Percentiles rank a stretch among this genome's conserved stretches.
Conservation (phyloP, 2,797 vertebrate species). For the Sternotherus odoratus region DNA sequence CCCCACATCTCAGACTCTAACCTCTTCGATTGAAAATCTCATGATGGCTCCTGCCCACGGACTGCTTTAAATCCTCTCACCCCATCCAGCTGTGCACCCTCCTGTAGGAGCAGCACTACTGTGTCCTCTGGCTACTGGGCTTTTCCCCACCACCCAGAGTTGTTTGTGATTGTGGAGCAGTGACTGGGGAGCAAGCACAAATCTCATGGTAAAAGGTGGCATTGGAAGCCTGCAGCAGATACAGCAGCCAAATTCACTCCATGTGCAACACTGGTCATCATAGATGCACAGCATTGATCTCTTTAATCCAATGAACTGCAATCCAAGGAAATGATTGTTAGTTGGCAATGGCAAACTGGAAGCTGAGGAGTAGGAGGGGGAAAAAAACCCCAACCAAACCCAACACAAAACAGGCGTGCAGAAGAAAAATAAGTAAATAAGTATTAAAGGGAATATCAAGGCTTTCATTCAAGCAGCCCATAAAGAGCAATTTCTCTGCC, state of each 20-base stretch:
- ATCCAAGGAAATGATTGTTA: background rate
- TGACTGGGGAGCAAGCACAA: background rate
- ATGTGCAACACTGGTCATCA: accelerated
- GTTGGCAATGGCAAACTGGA: background rate
- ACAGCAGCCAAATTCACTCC: background rate
- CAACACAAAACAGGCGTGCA: background rate
- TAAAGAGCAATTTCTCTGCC: conserved; percentile 57
- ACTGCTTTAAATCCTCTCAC: background rate
- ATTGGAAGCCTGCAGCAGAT: accelerated
- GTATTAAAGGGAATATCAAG: conserved; percentile 44
- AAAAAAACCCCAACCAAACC: background rate
- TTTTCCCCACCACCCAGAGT: background rate
- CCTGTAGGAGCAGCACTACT: accelerated
- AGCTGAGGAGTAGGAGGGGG: background rate
- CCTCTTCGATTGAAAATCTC: background rate
- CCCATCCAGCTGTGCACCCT: background rate
- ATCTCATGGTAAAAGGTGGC: background rate
- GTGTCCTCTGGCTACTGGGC: background rate
- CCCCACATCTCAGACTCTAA: background rate
- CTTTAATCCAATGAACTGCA: background rate
- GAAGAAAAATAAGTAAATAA: conserved; percentile 30
- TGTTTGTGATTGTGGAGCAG: background rate
- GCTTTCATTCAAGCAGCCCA: conserved; percentile 21
- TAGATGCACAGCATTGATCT: background rate
- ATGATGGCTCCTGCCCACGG: background rate